phyloP scores from a whole-genome alignment of 1,140 invertebrate species.

The Oncopodura yosiiana region DNA sequence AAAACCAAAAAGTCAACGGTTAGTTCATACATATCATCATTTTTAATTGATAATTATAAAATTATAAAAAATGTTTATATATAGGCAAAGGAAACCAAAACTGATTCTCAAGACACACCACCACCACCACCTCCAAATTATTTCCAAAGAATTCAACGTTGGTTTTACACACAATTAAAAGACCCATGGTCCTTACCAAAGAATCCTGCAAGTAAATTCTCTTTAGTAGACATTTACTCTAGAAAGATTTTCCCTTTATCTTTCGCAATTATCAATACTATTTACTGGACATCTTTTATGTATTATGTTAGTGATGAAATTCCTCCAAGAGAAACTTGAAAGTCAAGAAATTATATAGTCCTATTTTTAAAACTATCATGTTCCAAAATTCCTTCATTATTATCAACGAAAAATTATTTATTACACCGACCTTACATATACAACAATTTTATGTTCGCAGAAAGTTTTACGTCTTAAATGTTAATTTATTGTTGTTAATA shows the following conservation, averaged over 20 bases:
- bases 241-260: slow-evolving; percentile 45
- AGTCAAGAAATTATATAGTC: too few species aligned
- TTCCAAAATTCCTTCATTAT: too few species aligned
- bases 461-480: too few species aligned
- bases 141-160: slow-evolving; percentile 1
- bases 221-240: slow-evolving; percentile 46
- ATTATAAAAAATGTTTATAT: background rate
- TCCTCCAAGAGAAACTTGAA: too few species aligned
- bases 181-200: slow-evolving; percentile 27
- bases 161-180: slow-evolving; percentile 25
- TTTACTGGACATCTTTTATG: slow-evolving; percentile 46
- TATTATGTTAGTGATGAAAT: slow-evolving; percentile 40
- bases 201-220: slow-evolving; percentile 36
- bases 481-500: too few species aligned
- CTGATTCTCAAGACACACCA: too few species aligned
- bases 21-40: background rate
- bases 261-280: slow-evolving; percentile 44
- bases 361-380: too few species aligned
- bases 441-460: too few species aligned
- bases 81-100: too few species aligned
- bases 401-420: too few species aligned
- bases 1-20: slow-evolving; percentile 35
- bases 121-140: background rate
- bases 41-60: background rate
- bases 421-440: too few species aligned